Conservation (phyloP, 2,888 invertebrate species). For the Elysia crispata region DNA sequence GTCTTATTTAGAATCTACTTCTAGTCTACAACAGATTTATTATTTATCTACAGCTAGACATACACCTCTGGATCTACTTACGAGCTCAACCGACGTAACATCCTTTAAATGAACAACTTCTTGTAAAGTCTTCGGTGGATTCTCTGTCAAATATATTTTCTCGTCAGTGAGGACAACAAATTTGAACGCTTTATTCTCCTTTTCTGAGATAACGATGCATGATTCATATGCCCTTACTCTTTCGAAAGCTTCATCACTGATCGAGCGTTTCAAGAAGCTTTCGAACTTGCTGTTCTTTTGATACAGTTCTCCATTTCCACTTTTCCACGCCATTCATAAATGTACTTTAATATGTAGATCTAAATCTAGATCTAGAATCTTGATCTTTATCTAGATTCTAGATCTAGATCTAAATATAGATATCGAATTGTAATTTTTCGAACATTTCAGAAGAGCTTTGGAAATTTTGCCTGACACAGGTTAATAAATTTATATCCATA, state of each 20-base stretch:
- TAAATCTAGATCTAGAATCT: no score
- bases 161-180: constrained; percentile 74
- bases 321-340: constrained; percentile 66
- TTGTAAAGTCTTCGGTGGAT: constrained; percentile 73
- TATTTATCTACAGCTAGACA: background rate
- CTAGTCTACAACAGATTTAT: background rate
- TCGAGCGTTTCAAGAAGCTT: constrained; percentile 72
- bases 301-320: constrained; percentile 59
- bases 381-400: no score
- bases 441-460: no score
- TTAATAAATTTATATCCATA: no score
- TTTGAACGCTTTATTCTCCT: constrained; percentile 75
- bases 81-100: constrained; percentile 72
- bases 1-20: background rate
- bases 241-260: constrained; percentile 73
- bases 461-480: no score
- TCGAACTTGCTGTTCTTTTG: constrained; percentile 76
- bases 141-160: constrained; percentile 75
- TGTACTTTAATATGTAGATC: background rate
- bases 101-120: constrained; percentile 70
- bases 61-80: constrained; percentile 57
- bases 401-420: no score
- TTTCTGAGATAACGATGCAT: constrained; percentile 75
- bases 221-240: constrained; percentile 74
- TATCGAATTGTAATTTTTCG: no score